A percentile compares a stretch with the other conserved stretches of the same genome.
These are phyloP conservation scores for Palythoa heliodiscus DNA, from an alignment of 92 coral and sea anemone species.

Conservation along the genomic window DNA sequence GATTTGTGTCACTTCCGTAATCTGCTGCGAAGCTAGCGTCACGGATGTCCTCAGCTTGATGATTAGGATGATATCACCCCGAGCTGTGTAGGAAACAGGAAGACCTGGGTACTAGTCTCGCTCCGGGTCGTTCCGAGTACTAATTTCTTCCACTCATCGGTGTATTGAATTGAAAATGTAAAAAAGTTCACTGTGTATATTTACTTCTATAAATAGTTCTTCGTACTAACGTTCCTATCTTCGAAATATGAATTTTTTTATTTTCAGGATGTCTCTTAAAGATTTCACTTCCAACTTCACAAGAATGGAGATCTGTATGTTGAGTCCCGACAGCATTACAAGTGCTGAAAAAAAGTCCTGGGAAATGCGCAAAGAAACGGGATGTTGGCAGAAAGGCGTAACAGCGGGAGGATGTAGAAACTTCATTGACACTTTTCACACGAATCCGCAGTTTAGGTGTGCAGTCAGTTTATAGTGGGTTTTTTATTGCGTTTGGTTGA, in stretches of 20 bases:
- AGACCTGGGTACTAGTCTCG: no score
- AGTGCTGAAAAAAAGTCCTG: conserved; percentile 57
- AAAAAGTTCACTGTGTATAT: no score
- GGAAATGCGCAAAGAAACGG: conserved; percentile 74
- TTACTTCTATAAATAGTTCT: no score
- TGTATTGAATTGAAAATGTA: no score
- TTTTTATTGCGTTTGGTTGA: neutral
- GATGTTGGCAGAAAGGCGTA: conserved; percentile 81
- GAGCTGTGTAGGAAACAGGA: no score
- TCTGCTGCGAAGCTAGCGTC: no score
- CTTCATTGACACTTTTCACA: conserved; percentile 85
- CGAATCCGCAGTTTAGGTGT: conserved; percentile 86
- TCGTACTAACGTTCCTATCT: neutral
- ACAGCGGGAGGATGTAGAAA: conserved; percentile 91
- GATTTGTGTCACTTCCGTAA: no score
- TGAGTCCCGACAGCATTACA: conserved; percentile 36
- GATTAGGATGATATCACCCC: no score
- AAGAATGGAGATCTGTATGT: conserved; percentile 48
- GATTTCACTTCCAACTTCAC: conserved; percentile 36
- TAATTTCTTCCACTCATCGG: no score
- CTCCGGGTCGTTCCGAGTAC: no score
- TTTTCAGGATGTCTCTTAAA: conserved; percentile 43
- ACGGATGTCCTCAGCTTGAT: no score
- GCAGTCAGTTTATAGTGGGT: neutral
- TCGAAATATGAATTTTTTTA: neutral